Evolutionary conservation across 2,797 vertebrate genomes (phyloP).

Genomic region (Margarornis squamiger): DNA sequence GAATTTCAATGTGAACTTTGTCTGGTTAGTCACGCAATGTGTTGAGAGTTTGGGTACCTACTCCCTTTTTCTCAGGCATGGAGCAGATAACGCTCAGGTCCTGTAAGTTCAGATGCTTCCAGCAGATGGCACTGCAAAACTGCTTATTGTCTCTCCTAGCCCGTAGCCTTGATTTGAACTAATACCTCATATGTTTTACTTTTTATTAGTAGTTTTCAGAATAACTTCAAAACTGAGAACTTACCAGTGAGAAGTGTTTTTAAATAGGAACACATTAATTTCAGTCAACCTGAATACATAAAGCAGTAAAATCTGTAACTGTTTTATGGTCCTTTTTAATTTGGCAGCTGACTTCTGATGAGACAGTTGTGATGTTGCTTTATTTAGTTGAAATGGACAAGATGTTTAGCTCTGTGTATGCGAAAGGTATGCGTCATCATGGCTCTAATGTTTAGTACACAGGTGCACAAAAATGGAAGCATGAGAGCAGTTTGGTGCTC

Average conservation of each 20-base stretch:
- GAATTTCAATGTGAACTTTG: neutral
- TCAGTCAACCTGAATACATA: neutral
- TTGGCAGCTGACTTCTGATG: neutral
- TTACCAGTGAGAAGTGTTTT: neutral
- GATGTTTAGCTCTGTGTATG: neutral
- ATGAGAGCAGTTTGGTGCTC: neutral
- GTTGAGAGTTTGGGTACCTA: neutral
- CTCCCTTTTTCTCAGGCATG: rapidly evolving
- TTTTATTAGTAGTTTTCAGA: neutral
- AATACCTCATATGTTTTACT: neutral
- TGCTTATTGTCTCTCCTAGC: neutral
- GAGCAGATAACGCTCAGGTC: neutral
- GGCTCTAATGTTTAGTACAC: neutral
- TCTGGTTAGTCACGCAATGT: rapidly evolving
- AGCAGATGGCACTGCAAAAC: neutral
- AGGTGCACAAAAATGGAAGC: neutral
- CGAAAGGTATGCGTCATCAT: rapidly evolving
- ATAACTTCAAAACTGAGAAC: neutral
- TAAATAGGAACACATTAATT: neutral
- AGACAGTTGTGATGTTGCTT: neutral
- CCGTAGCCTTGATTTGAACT: neutral
- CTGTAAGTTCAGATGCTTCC: neutral
- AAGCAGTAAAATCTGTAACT: neutral
- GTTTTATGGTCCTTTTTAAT: neutral
- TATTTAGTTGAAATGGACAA: neutral